A percentile compares a stretch with the other conserved stretches of the same genome.
These are phyloP conservation scores for Mechanitis messenoides DNA, from an alignment of 2,888 invertebrate species.

Conservation along the genomic window DNA sequence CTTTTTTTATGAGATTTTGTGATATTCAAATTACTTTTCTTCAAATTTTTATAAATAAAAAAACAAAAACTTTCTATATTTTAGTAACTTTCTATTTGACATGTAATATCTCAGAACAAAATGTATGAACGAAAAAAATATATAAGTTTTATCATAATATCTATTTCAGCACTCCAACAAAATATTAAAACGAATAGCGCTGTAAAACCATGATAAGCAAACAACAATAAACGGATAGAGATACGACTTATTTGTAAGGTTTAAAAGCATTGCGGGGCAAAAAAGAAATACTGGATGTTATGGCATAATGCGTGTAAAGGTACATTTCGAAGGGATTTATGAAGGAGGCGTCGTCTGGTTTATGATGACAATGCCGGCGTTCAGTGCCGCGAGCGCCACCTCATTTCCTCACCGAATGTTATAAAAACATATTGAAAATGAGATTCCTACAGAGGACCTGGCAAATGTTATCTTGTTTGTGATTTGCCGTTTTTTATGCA, in stretches of 20 bases:
- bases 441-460: slow-evolving; percentile 68
- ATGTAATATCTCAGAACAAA: too few relatives aligned
- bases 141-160: neutral
- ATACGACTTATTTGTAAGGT: slow-evolving; percentile 57
- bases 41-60: too few relatives aligned
- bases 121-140: too few relatives aligned
- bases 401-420: slow-evolving; percentile 76
- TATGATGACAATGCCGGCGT: slow-evolving; percentile 71
- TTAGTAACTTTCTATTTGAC: too few relatives aligned
- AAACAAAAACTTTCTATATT: too few relatives aligned
- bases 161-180: neutral
- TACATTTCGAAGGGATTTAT: slow-evolving; percentile 73
- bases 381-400: slow-evolving; percentile 66
- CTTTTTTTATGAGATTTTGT: too few relatives aligned
- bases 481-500: slow-evolving; percentile 72
- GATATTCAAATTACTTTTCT: too few relatives aligned
- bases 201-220: slow-evolving; percentile 27
- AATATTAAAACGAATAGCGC: slow-evolving; percentile 19
- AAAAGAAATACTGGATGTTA: slow-evolving; percentile 53
- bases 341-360: slow-evolving; percentile 70
- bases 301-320: slow-evolving; percentile 73
- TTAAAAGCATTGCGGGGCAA: slow-evolving; percentile 54
- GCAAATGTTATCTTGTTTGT: slow-evolving; percentile 73
- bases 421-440: slow-evolving; percentile 78
- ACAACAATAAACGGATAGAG: slow-evolving; percentile 32